These are phyloP conservation scores for Hystrix cristata DNA, from an alignment of 2,113 vertebrate genomes.

Conservation along the genomic window DNA sequence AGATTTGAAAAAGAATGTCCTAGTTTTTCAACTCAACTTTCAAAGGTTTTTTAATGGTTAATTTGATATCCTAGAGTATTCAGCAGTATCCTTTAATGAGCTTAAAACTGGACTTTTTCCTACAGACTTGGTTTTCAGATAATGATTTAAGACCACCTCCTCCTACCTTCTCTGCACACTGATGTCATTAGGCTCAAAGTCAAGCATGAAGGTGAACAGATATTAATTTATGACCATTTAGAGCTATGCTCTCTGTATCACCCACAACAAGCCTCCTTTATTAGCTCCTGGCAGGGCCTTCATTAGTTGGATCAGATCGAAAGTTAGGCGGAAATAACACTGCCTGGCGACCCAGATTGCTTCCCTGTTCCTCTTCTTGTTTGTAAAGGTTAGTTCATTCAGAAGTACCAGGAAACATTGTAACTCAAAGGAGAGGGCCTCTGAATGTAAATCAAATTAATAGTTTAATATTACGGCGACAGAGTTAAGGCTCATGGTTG, in stretches of 20 bases:
- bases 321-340: slow-evolving; percentile 31
- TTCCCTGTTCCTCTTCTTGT: slow-evolving; percentile 25
- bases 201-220: slow-evolving; percentile 75
- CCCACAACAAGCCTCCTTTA: slow-evolving; percentile 64
- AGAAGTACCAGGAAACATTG: background rate
- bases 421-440: slow-evolving; percentile 60
- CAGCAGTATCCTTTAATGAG: slow-evolving; percentile 72
- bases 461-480: slow-evolving; percentile 52
- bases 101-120: slow-evolving; percentile 72
- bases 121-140: slow-evolving; percentile 58
- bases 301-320: slow-evolving; percentile 57
- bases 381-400: slow-evolving; percentile 37
- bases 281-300: slow-evolving; percentile 37
- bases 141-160: slow-evolving; percentile 73
- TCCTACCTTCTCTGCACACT: background rate
- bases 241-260: slow-evolving; percentile 13
- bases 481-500: background rate
- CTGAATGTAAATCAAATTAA: slow-evolving; percentile 54
- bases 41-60: slow-evolving; percentile 79
- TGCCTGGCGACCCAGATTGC: background rate
- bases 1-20: slow-evolving; percentile 57
- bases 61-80: slow-evolving; percentile 72
- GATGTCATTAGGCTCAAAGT: slow-evolving; percentile 72
- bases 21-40: slow-evolving; percentile 77
- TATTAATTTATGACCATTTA: slow-evolving; percentile 69